Conservation (phyloP, 1,140 invertebrate genomes). For the Philaenus spumarius region DNA sequence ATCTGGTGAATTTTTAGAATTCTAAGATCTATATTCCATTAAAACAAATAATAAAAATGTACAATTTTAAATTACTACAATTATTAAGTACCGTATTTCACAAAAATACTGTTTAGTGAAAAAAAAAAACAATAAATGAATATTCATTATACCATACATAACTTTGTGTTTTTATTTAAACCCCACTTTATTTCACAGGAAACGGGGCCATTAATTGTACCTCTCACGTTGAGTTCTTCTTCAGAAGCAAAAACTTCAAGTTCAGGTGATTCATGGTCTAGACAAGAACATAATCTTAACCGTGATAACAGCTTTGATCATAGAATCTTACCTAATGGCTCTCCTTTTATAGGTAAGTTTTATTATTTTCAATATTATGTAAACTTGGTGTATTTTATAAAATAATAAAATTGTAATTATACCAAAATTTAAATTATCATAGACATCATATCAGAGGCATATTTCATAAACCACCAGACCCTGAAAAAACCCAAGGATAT, state of each 20-base stretch:
- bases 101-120: too few species aligned
- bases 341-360: too few species aligned
- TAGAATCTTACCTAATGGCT: background rate
- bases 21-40: too few species aligned
- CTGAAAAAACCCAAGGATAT: too few species aligned
- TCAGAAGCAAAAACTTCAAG: constrained; percentile 20
- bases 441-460: too few species aligned
- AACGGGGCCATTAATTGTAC: constrained; percentile 17
- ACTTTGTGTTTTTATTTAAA: background rate
- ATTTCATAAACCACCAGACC: too few species aligned
- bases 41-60: too few species aligned
- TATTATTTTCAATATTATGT: background rate
- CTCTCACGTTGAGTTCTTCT: constrained; percentile 10
- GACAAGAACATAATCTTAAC: background rate
- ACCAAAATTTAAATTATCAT: too few species aligned
- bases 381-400: background rate
- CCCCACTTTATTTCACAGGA: constrained; percentile 10
- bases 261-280: constrained; percentile 15
- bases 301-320: background rate
- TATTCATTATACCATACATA: background rate
- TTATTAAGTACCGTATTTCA: too few species aligned
- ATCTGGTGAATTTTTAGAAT: too few species aligned
- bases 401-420: too few species aligned
- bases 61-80: background rate
- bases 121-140: too few species aligned